A percentile compares a stretch with the other conserved stretches of the same genome.
phyloP scores from a whole-genome alignment of 2,113 vertebrate species.

The Blennius ocellaris region DNA sequence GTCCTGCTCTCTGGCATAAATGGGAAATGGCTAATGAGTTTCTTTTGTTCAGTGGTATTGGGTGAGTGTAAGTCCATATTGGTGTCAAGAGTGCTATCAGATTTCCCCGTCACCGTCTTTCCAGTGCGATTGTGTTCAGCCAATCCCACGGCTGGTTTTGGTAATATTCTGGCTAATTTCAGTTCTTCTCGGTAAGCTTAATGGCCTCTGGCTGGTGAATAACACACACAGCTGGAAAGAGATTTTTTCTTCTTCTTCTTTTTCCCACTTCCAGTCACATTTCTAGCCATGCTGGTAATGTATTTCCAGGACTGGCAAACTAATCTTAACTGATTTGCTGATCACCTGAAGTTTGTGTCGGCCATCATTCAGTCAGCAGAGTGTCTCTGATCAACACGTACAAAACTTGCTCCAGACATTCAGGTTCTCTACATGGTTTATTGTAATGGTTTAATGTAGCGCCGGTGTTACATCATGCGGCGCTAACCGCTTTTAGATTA shows the following conservation, averaged over 20 bases:
- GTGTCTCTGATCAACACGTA: too few species aligned
- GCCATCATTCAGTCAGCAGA: too few species aligned
- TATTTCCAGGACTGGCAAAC: not conserved
- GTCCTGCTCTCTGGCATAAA: conserved; percentile 57
- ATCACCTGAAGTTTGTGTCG: too few species aligned
- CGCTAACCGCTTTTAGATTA: too few species aligned
- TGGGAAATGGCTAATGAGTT: conserved; percentile 71
- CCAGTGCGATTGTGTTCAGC: conserved; percentile 29
- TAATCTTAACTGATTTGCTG: too few species aligned
- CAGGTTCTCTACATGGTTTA: too few species aligned
- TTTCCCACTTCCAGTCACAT: not conserved
- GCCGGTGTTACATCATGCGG: too few species aligned
- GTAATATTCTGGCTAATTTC: conserved; percentile 28
- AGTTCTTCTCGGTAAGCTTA: conserved; percentile 4
- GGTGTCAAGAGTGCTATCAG: conserved; percentile 24
- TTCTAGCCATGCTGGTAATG: not conserved
- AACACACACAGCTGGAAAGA: conserved; percentile 3
- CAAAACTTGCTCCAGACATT: too few species aligned
- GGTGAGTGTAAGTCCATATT: conserved; percentile 47
- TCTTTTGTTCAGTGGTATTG: conserved; percentile 66
- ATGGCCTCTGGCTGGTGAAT: not conserved
- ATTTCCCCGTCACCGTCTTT: conserved; percentile 28
- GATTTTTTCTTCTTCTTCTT: not conserved
- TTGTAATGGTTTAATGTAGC: too few species aligned
- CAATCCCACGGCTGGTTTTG: conserved; percentile 1